Percentiles rank a stretch among this genome's conserved stretches.
phyloP scores from a whole-genome alignment of 2,888 invertebrate species.

The Philaethria dido region DNA sequence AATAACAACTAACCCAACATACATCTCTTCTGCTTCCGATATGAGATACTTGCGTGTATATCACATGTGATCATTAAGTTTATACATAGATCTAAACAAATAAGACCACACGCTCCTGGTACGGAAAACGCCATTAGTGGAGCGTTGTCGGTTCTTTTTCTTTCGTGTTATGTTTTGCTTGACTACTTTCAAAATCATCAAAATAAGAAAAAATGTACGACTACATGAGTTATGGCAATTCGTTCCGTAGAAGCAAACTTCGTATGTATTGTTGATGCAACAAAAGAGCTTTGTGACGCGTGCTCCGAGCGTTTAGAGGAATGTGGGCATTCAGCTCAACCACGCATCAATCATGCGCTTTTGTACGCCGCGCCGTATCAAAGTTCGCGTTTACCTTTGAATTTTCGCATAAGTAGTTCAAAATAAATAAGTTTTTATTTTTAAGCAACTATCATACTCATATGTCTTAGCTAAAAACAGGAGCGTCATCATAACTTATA shows the following conservation, averaged over 20 bases:
- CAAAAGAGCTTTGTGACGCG: constrained; percentile 39
- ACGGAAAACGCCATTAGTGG: too few species aligned
- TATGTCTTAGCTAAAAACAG: neutral
- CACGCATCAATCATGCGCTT: constrained; percentile 53
- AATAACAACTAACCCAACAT: too few species aligned
- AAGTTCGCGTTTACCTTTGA: constrained; percentile 28
- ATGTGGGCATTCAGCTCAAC: constrained; percentile 46
- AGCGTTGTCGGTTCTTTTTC: too few species aligned
- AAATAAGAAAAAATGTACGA: constrained; percentile 10
- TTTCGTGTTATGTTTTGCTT: neutral
- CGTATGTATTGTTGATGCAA: constrained; percentile 36
- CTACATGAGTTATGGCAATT: constrained; percentile 27
- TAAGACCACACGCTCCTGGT: too few species aligned
- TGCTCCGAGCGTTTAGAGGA: constrained; percentile 33
- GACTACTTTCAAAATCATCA: neutral
- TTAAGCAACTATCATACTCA: neutral
- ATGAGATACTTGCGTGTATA: too few species aligned
- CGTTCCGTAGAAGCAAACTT: constrained; percentile 28
- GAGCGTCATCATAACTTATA: too few species aligned
- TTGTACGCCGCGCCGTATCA: constrained; percentile 42
- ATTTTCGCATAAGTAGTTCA: constrained; percentile 13
- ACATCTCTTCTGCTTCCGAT: too few species aligned
- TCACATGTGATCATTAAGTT: too few species aligned
- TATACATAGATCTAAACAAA: too few species aligned
- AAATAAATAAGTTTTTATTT: constrained; percentile 3